Evolutionary conservation across 1,140 invertebrate species (phyloP).

Genomic region (Tetramorium simillimum): DNA sequence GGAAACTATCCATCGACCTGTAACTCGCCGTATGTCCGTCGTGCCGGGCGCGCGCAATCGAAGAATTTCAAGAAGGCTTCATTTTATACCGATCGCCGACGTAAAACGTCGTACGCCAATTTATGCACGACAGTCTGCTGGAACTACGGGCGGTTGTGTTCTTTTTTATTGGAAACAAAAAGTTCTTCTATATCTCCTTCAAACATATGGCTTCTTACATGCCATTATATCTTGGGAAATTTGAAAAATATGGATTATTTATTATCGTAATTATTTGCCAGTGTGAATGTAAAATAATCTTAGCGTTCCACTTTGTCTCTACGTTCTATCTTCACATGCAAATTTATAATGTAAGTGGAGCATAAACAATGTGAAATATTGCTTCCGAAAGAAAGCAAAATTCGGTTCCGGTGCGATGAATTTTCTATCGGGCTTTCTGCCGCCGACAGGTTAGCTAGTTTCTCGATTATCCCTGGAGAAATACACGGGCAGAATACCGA

Average conservation of each 20-base stretch:
- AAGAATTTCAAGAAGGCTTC: conserved; percentile 35
- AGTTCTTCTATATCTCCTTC: not conserved
- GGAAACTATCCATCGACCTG: conserved; percentile 42
- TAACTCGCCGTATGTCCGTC: conserved; percentile 29
- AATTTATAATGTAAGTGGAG: conserved; percentile 25
- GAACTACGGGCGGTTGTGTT: not conserved
- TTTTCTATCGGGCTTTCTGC: not conserved
- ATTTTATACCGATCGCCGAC: not conserved
- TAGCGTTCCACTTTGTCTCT: not conserved
- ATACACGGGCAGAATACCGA: conserved; percentile 57
- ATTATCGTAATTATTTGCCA: not conserved
- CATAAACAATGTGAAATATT: conserved; percentile 39
- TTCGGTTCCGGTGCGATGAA: conserved; percentile 44
- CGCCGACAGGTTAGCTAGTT: not conserved
- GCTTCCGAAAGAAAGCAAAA: conserved; percentile 18
- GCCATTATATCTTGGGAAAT: not conserved
- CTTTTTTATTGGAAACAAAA: not conserved
- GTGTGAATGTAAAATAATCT: not conserved
- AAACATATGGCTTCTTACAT: not conserved
- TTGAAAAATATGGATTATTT: not conserved
- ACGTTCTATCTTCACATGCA: not conserved
- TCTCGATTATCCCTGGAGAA: conserved; percentile 70
- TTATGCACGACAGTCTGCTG: not conserved
- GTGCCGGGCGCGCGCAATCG: not conserved
- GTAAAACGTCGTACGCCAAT: not conserved